Conservation (phyloP, 2,888 invertebrate genomes). For the Parnassius orleans region DNA sequence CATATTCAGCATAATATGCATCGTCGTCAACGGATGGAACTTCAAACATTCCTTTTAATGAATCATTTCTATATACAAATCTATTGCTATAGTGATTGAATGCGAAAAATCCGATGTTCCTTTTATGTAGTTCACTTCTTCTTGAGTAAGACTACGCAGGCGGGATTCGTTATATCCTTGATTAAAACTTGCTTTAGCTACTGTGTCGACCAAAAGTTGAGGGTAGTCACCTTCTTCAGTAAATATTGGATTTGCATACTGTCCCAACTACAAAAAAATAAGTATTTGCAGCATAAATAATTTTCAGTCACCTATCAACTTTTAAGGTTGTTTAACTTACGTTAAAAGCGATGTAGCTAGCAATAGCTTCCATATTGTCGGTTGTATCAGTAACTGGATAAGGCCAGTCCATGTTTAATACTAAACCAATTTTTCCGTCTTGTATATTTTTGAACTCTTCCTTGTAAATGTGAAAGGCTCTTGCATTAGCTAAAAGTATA, state of each 20-base stretch:
- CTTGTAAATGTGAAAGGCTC: slow-evolving; percentile 55
- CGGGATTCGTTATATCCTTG: slow-evolving; percentile 62
- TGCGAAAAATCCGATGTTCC: slow-evolving; percentile 53
- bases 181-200: slow-evolving; percentile 68
- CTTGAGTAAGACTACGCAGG: slow-evolving; percentile 59
- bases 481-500: slow-evolving; percentile 75
- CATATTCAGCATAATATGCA: slow-evolving; percentile 27
- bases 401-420: slow-evolving; percentile 45
- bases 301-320: too few relatives aligned
- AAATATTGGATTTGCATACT: slow-evolving; percentile 82
- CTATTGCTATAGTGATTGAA: slow-evolving; percentile 83
- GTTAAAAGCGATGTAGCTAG: slow-evolving; percentile 31
- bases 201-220: slow-evolving; percentile 73
- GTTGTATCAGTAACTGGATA: slow-evolving; percentile 32
- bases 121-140: slow-evolving; percentile 48
- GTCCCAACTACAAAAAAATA: slow-evolving; percentile 64
- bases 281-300: not conserved
- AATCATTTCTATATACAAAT: slow-evolving; percentile 33
- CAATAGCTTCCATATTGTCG: slow-evolving; percentile 29
- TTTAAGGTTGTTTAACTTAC: slow-evolving; percentile 38
- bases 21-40: slow-evolving; percentile 31
- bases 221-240: slow-evolving; percentile 81
- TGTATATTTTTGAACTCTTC: slow-evolving; percentile 45
- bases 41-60: slow-evolving; percentile 22
- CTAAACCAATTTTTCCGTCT: slow-evolving; percentile 65